Evolutionary conservation across 2,113 vertebrate genomes (phyloP), one percentile per base, ranked within the genome.

Genomic region (Nycticorax nycticorax): DNA sequence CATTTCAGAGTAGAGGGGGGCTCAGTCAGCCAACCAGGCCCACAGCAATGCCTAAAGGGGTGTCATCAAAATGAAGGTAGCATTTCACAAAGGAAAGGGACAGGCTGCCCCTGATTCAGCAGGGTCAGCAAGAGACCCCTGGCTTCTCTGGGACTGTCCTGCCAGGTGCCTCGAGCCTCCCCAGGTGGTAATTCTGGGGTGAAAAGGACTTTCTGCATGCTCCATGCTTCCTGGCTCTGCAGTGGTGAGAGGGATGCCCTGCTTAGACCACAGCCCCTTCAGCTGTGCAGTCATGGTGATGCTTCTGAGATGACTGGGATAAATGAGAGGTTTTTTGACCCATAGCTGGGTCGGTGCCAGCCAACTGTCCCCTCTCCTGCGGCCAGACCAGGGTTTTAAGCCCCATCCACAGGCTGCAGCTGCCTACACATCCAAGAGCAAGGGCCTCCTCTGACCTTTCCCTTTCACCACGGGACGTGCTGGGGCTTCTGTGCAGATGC

Each of bases 231-330:
- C 77, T 45, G 27, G 39, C 14, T 72, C 62, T 82, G 80, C 64
- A 76, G 19, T 16, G 47, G 28, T 66, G 22, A 0, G 1, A 80
- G 33, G 21, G 43, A 67, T 1, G 0, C 47, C 35, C 56, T 60
- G 33, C 47, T 71, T 33, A 39, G 52, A 80, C 20, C 68, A 41
- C 59, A 24, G n/a, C 10, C 8, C 41, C 26, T 50, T 41, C 66
- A 63, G 55, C 63, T 55, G 17, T 21, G 30, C 8, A 43, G 53
- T 50, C 19, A 4, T 3, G 5, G 48, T 39, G 39, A 45, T 57
- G 52, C 33, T 60, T 60, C 60, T 60, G 21, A 67, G 26, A 30
- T 32, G 19, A 18, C 1, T 50, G 23, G 45, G n/a, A 39, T 35
- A 72, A 82, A 57, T 47, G 3, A 41, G 41, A 15, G 41, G 3